phyloP scores from a whole-genome alignment of 2,797 vertebrate genomes.

The Geotrypetes seraphini region DNA sequence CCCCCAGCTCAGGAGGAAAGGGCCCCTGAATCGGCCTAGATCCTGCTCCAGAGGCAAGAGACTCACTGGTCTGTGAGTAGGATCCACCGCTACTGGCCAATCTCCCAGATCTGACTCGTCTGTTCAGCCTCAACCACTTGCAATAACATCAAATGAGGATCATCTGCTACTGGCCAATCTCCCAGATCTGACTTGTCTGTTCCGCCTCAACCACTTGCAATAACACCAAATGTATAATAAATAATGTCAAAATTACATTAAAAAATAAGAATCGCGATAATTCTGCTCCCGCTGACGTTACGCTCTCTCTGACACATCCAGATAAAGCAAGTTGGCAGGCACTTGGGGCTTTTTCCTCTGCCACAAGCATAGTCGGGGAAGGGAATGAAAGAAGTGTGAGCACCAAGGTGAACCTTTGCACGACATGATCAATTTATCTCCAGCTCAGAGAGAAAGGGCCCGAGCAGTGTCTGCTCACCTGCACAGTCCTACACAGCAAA shows the following conservation, averaged over 20 bases:
- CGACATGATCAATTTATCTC: too few species aligned
- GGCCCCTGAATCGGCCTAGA: too few species aligned
- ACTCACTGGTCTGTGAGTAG: constrained; percentile 35
- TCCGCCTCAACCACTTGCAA: constrained; percentile 14
- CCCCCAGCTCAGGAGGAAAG: too few species aligned
- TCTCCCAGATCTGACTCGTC: too few species aligned
- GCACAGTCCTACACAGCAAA: constrained; percentile 42
- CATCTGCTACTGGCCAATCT: too few species aligned
- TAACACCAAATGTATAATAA: constrained; percentile 10
- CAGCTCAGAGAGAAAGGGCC: constrained; percentile 17
- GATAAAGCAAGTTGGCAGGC: constrained; percentile 20
- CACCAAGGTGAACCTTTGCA: too few species aligned
- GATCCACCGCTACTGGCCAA: too few species aligned
- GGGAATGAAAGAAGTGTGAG: too few species aligned
- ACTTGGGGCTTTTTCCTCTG: constrained; percentile 9
- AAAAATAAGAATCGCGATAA: constrained; percentile 10
- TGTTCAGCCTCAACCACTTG: too few species aligned
- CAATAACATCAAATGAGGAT: too few species aligned
- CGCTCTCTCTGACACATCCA: constrained; percentile 8
- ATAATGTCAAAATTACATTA: background rate
- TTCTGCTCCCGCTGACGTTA: constrained; percentile 3
- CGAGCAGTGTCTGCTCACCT: constrained; percentile 45
- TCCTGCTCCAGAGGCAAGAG: too few species aligned
- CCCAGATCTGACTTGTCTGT: constrained; percentile 11
- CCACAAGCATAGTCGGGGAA: constrained; percentile 13